A percentile compares a stretch with the other conserved stretches of the same genome.
Evolutionary conservation across 2,113 vertebrate genomes (phyloP).

Genomic region (Elephantulus edwardii): DNA sequence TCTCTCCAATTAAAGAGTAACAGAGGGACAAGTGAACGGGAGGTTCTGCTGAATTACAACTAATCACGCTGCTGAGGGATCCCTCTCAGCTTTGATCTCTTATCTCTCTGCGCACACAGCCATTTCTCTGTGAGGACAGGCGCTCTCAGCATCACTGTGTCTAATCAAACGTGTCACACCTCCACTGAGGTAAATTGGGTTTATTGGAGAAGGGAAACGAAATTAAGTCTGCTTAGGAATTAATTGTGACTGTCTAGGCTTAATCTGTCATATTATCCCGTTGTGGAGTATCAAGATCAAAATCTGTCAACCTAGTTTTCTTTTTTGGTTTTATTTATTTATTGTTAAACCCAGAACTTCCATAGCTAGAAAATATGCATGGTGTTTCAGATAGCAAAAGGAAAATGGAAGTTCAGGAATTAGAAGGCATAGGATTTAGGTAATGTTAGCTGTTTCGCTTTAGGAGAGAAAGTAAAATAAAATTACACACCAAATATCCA

Average conservation of each 20-base stretch:
- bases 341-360: not conserved
- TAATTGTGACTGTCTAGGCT: constrained; percentile 77
- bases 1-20: constrained; percentile 78
- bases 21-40: constrained; percentile 61
- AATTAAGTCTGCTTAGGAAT: constrained; percentile 82
- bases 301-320: constrained; percentile 66
- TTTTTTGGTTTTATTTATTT: too few relatives aligned
- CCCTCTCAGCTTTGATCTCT: constrained; percentile 79
- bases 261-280: constrained; percentile 80
- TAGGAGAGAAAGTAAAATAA: not conserved
- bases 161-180: constrained; percentile 82
- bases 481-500: not conserved
- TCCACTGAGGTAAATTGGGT: constrained; percentile 80
- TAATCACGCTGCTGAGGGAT: constrained; percentile 60
- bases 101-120: constrained; percentile 39
- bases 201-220: constrained; percentile 84
- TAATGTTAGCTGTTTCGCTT: not conserved
- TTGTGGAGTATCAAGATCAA: constrained; percentile 68
- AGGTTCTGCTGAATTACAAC: constrained; percentile 71
- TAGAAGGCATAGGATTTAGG: not conserved
- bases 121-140: constrained; percentile 41
- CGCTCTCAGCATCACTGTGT: constrained; percentile 54
- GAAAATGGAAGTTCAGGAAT: not conserved
- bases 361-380: not conserved
- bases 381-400: not conserved